Base-by-base conservation (phyloP, 2,113 vertebrate species). In the Onychostoma macrolepis region DNA sequence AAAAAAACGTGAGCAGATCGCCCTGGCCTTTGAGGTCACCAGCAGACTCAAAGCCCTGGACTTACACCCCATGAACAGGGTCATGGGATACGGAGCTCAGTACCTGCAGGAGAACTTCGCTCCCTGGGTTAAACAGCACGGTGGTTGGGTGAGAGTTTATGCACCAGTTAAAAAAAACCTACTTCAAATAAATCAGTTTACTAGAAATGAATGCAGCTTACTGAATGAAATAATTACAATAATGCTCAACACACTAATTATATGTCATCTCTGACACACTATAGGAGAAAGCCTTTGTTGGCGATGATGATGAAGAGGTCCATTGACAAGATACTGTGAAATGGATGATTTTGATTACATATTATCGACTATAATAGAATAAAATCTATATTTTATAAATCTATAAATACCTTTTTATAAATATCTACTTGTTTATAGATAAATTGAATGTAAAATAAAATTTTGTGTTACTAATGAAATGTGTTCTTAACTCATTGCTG, bases 1-100 rank as follows among this genome's bases (percentile, higher is more conserved):
- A 12, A 43, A 13, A 2, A 30, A 45, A 26, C 30, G 38, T 71
- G 76, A 87, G 56, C 43, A 90, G 71, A 91, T 91, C 9, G 90
- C 91, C 50, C 80, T 80, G 83, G 87, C 87, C 82, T 91, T 86
- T 43, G 91, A 92, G 86, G 87, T 90, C 76, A 92, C 91, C 58
- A 88, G 86, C 84, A 88, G 88, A 61, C 85, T 92, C 28, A 61
- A 56, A 5, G 38, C 76, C 12, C 10, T 89, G 12, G 87, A 90
- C 28, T 41, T 89, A 7, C 85, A 90, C 9, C 90, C 88, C 67
- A 90, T 86, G 89, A 91, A 88, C 71, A 84, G 87, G 12, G 41
- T 28, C 24, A 90, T 92, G 89, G 89, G 88, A 85, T 91, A 85
- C 6, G 91, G 89, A 21, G 82, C 86, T 4, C 79, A 53, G 6